Evolutionary conservation across 2,888 invertebrate species (phyloP), one percentile per base, ranked within the genome.

Genomic region (Heteropelma amictum): DNA sequence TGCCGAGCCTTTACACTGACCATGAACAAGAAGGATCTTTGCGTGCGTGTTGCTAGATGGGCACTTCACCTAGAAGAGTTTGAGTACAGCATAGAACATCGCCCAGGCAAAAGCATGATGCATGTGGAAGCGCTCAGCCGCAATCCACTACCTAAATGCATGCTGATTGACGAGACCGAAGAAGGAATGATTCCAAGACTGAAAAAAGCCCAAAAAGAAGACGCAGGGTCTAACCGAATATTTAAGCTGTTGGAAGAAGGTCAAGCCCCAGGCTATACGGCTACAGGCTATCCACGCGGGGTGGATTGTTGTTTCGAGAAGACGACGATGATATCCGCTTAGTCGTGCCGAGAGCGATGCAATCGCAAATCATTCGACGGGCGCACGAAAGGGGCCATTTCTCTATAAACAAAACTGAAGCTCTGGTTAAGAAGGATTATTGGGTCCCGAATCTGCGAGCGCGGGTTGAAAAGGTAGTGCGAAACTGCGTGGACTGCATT

Each of bases 91-190:
- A 26, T 49, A 2, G 47, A 49, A 23, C 47, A 49, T 12, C n/a
- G 47, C 3, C 12, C 30, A 19, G 51, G 51, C 26, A 51, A 12
- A 28, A 51, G 14, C 28, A 51, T 51, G 51, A 28, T 3, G 7
- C 51, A 51, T 7, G 51, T 51, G 1, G 51, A 51, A 12, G 51
- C 51, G 7, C 8, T 51, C 8, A 51, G 51, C 51, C 51, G 51
- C 12, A 28, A 51, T 17, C 51, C 51, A 3, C 3, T 51, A 14
- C 28, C 51, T 2, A 19, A 12, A 28, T 12, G 14, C 6, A 49
- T 51, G 51, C 30, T 2, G 10, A 30, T 51, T 8, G 51, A 30
- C 26, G 51, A 30, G 5, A 51, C 3, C 28, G 28, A 17, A 5
- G 6, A 28, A 30, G 26, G 28, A 2, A 12, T 51, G 2, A 51